These are phyloP conservation scores for Synergus japonicus DNA, from an alignment of 2,888 invertebrate genomes.

Conservation along the genomic window DNA sequence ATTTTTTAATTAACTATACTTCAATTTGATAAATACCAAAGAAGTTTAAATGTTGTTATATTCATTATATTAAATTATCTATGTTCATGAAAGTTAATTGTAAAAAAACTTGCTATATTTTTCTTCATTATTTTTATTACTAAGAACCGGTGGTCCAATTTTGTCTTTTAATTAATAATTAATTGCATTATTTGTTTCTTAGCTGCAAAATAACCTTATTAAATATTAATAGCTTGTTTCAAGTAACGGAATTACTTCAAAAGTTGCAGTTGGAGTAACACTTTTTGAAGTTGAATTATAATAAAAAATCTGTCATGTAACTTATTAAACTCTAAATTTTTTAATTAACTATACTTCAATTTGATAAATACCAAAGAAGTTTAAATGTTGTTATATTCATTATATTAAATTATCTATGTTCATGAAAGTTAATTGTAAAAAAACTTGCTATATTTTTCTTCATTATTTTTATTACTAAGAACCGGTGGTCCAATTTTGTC, in stretches of 20 bases:
- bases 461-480: not conserved
- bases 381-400: not conserved
- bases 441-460: not conserved
- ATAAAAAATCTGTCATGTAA: not conserved
- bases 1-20: no score
- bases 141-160: no score
- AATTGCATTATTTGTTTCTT: not conserved
- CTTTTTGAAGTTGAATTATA: not conserved
- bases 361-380: no score
- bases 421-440: not conserved
- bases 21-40: no score
- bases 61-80: not conserved
- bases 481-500: conserved; percentile 1
- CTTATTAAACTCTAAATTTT: no score
- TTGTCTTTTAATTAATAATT: not conserved
- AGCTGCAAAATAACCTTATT: not conserved
- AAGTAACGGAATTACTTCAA: not conserved
- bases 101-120: not conserved
- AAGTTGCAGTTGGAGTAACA: not conserved
- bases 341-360: no score
- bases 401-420: no score
- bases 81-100: no score
- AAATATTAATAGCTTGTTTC: not conserved
- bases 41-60: no score
- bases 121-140: not conserved